Evolutionary conservation across 2,797 vertebrate genomes (phyloP), one percentile per base, ranked within the genome.

Genomic region (Xenentodon cancila): DNA sequence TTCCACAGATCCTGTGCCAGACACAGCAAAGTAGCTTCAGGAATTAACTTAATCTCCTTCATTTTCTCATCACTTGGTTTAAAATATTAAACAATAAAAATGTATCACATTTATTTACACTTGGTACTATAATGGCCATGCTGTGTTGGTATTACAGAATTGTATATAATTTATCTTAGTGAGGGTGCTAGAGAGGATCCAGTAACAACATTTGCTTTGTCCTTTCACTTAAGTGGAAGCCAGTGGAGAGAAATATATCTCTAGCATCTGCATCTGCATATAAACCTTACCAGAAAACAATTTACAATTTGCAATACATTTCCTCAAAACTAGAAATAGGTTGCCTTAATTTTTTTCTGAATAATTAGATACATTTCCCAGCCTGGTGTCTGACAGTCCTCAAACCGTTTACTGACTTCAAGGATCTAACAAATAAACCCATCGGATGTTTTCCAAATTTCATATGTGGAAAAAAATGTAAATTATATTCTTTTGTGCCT

Each of bases 401-500:
- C 2, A 20, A 68, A 32, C 22, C 7, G 68, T 47, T 49, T 16
- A 8, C 21, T 49, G 40, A 54, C 34, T 51, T 43, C 37, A 12
- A 65, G 18, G 12, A 19, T n/a, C 30, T 57, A 40, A 42, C 48
- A 75, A 57, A 73, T n/a, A 25, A 62, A 45, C 48, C 19, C 61
- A 82, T 43, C 44, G 73, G 58, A 18, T 63, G 53, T 63, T 62
- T 25, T 58, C 32, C 44, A 21, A 46, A 49, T 50, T 44, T 47
- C 40, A 48, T 49, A 50, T 48, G 34, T 49, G 22, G 40, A 34
- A 71, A 64, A 42, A 75, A 72, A 79, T 76, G 68, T 63, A 59
- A 80, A 82, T 80, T 0, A 16, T 34, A 48, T 82, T 77, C 52
- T 66, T 79, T 81, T 77, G 53, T 81, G 8, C 9, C 9, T 37